Conservation (phyloP, 2,113 vertebrate species). For the Pseudolaguvia tuberculata region DNA sequence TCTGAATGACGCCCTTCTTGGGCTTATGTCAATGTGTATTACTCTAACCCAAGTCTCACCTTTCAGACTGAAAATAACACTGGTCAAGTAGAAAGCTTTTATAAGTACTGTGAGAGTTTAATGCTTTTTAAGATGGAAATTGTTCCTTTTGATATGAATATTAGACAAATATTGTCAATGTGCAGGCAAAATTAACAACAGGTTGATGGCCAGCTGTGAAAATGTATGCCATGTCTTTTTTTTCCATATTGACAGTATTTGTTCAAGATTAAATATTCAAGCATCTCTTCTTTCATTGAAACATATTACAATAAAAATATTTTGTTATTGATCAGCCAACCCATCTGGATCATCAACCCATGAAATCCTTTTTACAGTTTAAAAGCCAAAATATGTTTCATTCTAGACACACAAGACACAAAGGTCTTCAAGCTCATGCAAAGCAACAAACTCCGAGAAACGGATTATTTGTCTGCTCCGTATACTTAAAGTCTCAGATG, state of each 20-base stretch:
- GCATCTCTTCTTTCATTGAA: background rate
- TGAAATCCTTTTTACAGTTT: background rate
- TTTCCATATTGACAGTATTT: background rate
- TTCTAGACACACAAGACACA: background rate
- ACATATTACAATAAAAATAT: background rate
- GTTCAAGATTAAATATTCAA: background rate
- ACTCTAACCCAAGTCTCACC: conserved; percentile 15
- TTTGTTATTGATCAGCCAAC: background rate
- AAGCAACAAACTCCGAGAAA: background rate
- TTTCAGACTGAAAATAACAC: background rate
- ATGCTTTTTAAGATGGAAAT: background rate
- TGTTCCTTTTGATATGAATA: too few species aligned
- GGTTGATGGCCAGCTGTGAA: background rate
- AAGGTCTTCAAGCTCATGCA: too few species aligned
- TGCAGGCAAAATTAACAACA: too few species aligned
- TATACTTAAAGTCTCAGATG: background rate
- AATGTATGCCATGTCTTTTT: background rate
- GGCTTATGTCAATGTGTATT: conserved; percentile 13
- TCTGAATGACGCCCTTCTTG: conserved; percentile 20
- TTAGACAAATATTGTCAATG: background rate
- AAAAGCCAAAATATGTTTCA: background rate
- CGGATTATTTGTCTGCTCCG: background rate
- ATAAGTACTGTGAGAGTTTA: background rate
- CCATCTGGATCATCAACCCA: background rate
- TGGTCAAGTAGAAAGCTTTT: background rate